Base-by-base conservation (phyloP, 2,113 vertebrate genomes). In the Perca flavescens region DNA sequence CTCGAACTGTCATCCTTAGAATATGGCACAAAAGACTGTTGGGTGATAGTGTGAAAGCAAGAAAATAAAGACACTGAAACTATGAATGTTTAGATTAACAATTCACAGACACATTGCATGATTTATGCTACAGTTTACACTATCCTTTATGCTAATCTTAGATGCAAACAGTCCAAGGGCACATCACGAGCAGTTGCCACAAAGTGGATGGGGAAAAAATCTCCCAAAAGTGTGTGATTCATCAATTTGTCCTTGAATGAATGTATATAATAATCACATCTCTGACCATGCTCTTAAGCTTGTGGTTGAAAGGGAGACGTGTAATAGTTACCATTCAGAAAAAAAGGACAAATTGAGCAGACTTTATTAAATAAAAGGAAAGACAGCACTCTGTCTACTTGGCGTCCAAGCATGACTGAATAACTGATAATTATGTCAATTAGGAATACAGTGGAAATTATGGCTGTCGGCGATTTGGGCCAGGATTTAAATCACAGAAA, bases 361-460 rank as follows among this genome's bases (percentile, higher is more conserved):
- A 56, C 22, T 6, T 43, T 19, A 16, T 43, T 19, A 16, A 34
- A 22, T 21, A 43, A 71, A 43, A 54, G 11, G 6, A 36, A 43
- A 71, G 53, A 58, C 14, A 15, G 3, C 8, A 1, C 16, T 43
- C 47, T 58, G 2, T 43, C 25, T 57, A 17, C 3, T 50, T 14
- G 10, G 3, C 31, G 2, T 36, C 46, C 17, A 68, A 52, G 49
- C 40, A 22, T 50, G 40, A 68, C 28, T 21, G 63, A 25, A 56
- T 25, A 47, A 61, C 17, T 43, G 36, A 56, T 62, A 56, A 77
- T 56, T 40, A 68, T 62, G 21, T n/a, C 40, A 82, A n/a, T 56
- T 68, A 74, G 13, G 62, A 62, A 50, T 21, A 71, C 15, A 53
- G 34, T 28, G 49, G 21, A 64, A 57, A 63, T 78, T n/a, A 62